Conservation (phyloP, 2,113 vertebrate species). For the Sturnira hondurensis region DNA sequence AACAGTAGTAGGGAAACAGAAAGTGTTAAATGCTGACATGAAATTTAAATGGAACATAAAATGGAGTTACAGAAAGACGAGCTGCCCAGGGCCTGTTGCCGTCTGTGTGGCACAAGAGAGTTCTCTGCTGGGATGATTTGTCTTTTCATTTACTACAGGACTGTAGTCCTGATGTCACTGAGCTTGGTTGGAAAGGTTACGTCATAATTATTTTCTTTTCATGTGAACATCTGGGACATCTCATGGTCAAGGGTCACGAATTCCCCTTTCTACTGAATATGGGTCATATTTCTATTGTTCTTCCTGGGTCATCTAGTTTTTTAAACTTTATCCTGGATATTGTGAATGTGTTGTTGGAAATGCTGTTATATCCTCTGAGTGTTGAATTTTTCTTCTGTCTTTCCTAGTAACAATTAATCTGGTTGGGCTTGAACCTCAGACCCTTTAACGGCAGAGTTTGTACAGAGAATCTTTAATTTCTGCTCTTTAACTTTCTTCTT, state of each 20-base stretch:
- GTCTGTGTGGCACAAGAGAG: background rate
- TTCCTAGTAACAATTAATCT: background rate
- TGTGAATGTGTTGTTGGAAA: background rate
- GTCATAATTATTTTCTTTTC: background rate
- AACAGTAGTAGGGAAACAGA: background rate
- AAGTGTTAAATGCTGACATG: background rate
- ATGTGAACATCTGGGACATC: background rate
- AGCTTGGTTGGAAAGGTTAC: background rate
- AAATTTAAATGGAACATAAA: background rate
- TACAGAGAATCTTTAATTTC: background rate
- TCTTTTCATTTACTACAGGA: background rate
- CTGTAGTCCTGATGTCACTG: background rate
- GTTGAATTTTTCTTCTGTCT: background rate
- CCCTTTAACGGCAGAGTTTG: background rate
- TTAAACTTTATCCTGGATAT: background rate
- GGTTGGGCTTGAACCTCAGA: background rate
- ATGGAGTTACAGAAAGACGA: background rate
- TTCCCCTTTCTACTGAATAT: background rate
- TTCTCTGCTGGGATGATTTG: background rate
- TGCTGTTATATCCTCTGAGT: background rate
- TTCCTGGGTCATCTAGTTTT: background rate
- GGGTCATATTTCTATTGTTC: background rate
- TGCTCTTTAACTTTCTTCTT: background rate
- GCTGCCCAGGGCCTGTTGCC: background rate
- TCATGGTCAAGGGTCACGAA: background rate